Conservation (phyloP, 2,797 vertebrate species). For the Acipenser ruthenus region DNA sequence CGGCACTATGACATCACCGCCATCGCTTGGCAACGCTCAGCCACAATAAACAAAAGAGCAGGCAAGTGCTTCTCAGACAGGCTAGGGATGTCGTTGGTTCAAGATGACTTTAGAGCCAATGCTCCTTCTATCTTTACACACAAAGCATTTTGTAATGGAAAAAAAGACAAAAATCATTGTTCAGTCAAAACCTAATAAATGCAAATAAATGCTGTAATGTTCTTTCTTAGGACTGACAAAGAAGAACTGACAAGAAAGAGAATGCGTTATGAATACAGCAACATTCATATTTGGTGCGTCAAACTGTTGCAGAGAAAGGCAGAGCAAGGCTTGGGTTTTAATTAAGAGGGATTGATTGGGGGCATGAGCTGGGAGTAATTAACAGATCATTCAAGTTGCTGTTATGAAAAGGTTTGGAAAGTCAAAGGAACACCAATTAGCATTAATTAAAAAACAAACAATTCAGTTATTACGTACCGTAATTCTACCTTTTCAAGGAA, state of each 20-base stretch:
- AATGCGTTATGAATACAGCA: too few relatives aligned
- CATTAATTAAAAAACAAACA: constrained; percentile 7
- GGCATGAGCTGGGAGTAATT: background rate
- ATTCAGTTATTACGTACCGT: background rate
- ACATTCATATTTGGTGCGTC: too few relatives aligned
- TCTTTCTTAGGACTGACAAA: too few relatives aligned
- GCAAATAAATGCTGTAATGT: too few relatives aligned
- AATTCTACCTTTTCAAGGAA: constrained; percentile 4
- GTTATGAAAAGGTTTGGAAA: background rate
- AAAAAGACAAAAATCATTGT: too few relatives aligned
- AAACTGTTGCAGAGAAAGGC: too few relatives aligned
- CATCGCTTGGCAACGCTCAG: constrained; percentile 21
- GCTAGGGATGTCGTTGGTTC: background rate
- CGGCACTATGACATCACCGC: background rate
- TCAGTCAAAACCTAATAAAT: too few relatives aligned
- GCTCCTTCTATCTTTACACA: too few relatives aligned
- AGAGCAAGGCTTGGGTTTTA: background rate
- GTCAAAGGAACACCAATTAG: constrained; percentile 5
- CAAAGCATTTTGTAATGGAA: too few relatives aligned
- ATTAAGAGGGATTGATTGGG: background rate
- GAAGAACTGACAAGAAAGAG: too few relatives aligned
- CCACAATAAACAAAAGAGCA: constrained; percentile 17
- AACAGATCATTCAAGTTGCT: constrained; percentile 3
- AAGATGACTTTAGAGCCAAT: too few relatives aligned
- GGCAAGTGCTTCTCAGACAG: constrained; percentile 10